phyloP scores from a whole-genome alignment of 2,888 invertebrate species.

The Pristionchus exspectatus region DNA sequence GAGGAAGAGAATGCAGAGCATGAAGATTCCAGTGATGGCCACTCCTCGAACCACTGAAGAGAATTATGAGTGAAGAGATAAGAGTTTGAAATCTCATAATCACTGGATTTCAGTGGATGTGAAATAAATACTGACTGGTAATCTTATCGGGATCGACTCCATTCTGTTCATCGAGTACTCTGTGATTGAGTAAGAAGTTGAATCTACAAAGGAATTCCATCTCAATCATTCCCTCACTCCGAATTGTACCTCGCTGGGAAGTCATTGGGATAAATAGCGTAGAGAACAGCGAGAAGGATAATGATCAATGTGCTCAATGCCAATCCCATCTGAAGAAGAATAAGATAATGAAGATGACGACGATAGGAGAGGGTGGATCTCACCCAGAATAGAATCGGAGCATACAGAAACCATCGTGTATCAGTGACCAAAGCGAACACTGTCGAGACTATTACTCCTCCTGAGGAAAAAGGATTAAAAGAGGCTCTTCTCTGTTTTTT shows the following conservation, averaged over 20 bases:
- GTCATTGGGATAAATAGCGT: slow-evolving; percentile 50
- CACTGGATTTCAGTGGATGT: too few species aligned
- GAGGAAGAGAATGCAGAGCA: slow-evolving; percentile 48
- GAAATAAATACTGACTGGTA: not conserved
- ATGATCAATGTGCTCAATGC: slow-evolving; percentile 16
- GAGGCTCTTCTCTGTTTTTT: too few species aligned
- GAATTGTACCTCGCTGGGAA: slow-evolving; percentile 48
- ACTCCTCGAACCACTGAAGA: slow-evolving; percentile 51
- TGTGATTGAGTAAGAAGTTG: slow-evolving; percentile 50
- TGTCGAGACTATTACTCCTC: slow-evolving; percentile 32
- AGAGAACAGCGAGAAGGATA: slow-evolving; percentile 43
- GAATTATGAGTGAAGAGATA: not conserved
- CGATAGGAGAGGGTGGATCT: not conserved
- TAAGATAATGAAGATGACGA: not conserved
- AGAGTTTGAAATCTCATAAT: too few species aligned
- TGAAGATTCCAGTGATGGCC: slow-evolving; percentile 46
- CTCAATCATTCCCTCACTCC: not conserved
- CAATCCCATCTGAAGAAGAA: slow-evolving; percentile 37
- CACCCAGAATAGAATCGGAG: slow-evolving; percentile 48
- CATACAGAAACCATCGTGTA: slow-evolving; percentile 44
- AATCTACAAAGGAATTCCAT: slow-evolving; percentile 40
- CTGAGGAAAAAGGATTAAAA: not conserved
- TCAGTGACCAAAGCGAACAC: slow-evolving; percentile 17
- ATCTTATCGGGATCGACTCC: slow-evolving; percentile 32
- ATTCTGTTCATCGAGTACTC: slow-evolving; percentile 37